Evolutionary conservation across 2,888 invertebrate genomes (phyloP).

Genomic region (Dicyrtoma fusca): DNA sequence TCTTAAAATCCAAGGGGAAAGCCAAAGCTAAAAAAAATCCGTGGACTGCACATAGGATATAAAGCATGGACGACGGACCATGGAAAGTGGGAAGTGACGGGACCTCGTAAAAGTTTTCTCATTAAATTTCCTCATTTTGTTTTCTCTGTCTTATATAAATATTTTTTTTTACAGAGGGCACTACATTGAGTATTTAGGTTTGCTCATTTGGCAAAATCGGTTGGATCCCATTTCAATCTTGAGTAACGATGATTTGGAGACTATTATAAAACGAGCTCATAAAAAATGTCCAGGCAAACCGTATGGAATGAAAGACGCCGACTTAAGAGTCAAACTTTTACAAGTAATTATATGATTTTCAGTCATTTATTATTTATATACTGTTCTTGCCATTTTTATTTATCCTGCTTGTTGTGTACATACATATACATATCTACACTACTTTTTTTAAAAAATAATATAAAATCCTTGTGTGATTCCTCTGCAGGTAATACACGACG

Average conservation of each 20-base stretch:
- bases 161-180: constrained; percentile 76
- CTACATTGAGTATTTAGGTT: constrained; percentile 86
- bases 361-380: too few species aligned
- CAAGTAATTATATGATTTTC: constrained; percentile 68
- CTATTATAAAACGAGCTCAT: constrained; percentile 73
- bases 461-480: too few species aligned
- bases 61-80: too few species aligned
- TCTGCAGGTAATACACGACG: constrained; percentile 57
- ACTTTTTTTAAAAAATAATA: too few species aligned
- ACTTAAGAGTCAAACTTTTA: constrained; percentile 80
- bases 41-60: too few species aligned
- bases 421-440: too few species aligned
- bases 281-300: constrained; percentile 75
- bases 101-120: too few species aligned
- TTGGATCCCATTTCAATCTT: constrained; percentile 80
- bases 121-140: neutral
- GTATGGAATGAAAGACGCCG: constrained; percentile 80
- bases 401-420: neutral
- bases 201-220: constrained; percentile 70
- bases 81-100: too few species aligned
- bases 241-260: constrained; percentile 79
- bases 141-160: neutral
- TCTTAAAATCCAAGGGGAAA: too few species aligned
- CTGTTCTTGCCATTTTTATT: neutral
- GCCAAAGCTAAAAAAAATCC: too few species aligned